Evolutionary conservation across 2,797 vertebrate species (phyloP), one percentile per base, ranked within the genome.

Genomic region (Sphaeramia orbicularis): DNA sequence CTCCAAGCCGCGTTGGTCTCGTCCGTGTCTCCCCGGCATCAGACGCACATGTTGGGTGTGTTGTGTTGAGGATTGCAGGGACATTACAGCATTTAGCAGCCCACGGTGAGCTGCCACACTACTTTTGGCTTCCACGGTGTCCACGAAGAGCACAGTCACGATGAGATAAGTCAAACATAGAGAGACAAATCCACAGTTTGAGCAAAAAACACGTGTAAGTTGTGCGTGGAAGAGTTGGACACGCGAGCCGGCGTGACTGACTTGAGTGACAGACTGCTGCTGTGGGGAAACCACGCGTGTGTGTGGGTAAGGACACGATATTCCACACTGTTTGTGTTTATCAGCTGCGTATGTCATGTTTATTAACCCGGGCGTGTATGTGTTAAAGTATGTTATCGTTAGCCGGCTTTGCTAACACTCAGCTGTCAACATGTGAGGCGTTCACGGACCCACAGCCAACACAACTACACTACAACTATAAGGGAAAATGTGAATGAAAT

Each of bases 31-130:
- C 48, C 40, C 43, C 7, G 15, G 63, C 73, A 44, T 48, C 67
- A 58, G 35, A 66, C 77, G 63, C 90, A 91, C 90, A 59, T 90
- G 90, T 75, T 41, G 58, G 43, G 30, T 51, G 64, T 86, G 86
- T 83, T 86, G 65, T 84, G 67, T 18, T 57, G 21, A 35, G 43
- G 15, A 0, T 55, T 56, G 40, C 52, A 2, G 4, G 7, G 14
- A 37, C 18, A 10, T 69, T 50, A 7, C 45, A 7, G 59, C 19
- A 2, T 44, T 57, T 10, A 2, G 1, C 1, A 0, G 27, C 9
- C 2, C 6, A 2, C 4, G 7, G 10, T 1, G 8, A 1, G 10
- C 6, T 10, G 55, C 40, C 49, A 57, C 30, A 38, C 4, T 1
- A 16, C 11, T 1, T 38, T 15, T 11, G 0, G 19, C n/a, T 2